Evolutionary conservation across 2,113 vertebrate species (phyloP), one percentile per base, ranked within the genome.

Genomic region (Siniperca knerii): DNA sequence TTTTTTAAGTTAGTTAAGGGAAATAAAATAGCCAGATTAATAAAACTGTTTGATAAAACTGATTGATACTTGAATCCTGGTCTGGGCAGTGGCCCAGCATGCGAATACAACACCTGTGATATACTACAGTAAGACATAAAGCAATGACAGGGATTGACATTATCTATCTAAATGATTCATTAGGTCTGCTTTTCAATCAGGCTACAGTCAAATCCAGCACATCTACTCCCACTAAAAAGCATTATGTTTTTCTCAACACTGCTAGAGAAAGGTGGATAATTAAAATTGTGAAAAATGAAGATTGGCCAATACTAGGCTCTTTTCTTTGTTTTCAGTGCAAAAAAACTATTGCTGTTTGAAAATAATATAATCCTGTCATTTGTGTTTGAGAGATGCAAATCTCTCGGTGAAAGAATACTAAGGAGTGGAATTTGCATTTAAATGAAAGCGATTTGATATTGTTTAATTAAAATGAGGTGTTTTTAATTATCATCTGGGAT

Each of bases 371-470:
- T 55, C 54, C 55, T 37, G 15, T 64, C 25, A 52, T 78, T 62
- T 75, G 52, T 76, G 52, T 72, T 72, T 18, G 55, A 57, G 25
- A 58, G 58, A 68, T 40, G 25, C 20, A 79, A 61, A 72, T 66
- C 29, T 62, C 58, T 23, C 4, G 3, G 6, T 5, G 52, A 69
- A 67, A 73, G 64, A 44, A 70, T 4, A 58, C 11, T 13, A 23
- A 44, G 25, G 37, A 25, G 21, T 5, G 8, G 10, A 7, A 87
- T 84, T 81, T 76, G 74, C 77, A 90, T 81, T 50, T 75, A 58
- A 86, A 90, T 68, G 33, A 69, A 67, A 67, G 40, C 1, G 0
- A 50, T 72, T 37, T 42, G 2, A 79, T 83, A 64, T 15, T 66
- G 52, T 77, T 72, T 66, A 55, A 87, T 77, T 77, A 81, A 79